These are phyloP conservation scores for Monodelphis domestica DNA, from an alignment of 2,797 vertebrate species.

Conservation along the genomic window DNA sequence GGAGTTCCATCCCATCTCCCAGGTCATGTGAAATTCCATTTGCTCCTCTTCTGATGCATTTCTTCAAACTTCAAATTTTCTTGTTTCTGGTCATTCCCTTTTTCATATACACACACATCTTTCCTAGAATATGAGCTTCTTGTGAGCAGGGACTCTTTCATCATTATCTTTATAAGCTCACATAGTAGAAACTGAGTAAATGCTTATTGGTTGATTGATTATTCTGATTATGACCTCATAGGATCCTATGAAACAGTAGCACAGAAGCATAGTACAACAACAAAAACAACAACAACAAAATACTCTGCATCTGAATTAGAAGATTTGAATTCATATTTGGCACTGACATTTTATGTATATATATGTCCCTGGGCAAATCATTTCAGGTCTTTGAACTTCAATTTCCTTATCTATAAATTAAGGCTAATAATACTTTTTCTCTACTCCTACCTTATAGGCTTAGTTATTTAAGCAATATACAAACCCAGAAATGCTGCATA, in stretches of 20 bases:
- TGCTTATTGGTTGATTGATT: background rate
- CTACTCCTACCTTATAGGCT: no score
- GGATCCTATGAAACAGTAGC: background rate
- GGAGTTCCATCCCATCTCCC: no score
- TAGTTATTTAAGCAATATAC: no score
- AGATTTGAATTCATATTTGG: accelerated
- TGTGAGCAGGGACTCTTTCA: no score
- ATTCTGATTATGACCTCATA: background rate
- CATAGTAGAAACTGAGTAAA: background rate
- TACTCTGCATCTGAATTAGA: background rate
- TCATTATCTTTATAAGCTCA: background rate
- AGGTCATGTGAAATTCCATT: no score
- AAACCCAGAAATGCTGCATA: background rate
- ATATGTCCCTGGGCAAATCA: background rate
- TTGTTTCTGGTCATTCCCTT: no score
- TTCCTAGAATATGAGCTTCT: background rate
- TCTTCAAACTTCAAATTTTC: no score
- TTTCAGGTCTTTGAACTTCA: background rate
- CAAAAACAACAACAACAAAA: background rate
- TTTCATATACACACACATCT: background rate
- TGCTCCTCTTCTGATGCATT: no score
- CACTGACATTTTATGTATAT: accelerated
- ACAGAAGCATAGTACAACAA: background rate
- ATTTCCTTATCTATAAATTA: background rate
- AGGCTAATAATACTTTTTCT: background rate